Percentiles rank a stretch among this genome's conserved stretches.
These are phyloP conservation scores for Caenorhabditis elegans DNA, from an alignment of 1,140 invertebrate species.

Conservation along the genomic window DNA sequence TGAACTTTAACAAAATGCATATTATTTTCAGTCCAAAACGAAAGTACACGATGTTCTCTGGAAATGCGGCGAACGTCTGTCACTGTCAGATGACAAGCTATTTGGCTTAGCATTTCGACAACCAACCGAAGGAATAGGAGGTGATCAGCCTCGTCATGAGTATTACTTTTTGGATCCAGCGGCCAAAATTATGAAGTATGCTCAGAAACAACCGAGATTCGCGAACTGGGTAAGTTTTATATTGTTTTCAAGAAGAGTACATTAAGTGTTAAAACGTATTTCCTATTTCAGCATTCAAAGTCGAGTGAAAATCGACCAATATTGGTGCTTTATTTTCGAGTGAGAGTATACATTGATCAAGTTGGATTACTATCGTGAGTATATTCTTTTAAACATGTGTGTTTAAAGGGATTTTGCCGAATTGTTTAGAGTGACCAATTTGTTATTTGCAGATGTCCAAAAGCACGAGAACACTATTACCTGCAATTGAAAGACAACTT, in stretches of 20 bases:
- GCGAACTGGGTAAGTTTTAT: slow-evolving; percentile 81
- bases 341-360: slow-evolving; percentile 88
- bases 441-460: slow-evolving; percentile 72
- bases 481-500: slow-evolving; percentile 88
- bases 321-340: slow-evolving; percentile 84
- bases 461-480: slow-evolving; percentile 87
- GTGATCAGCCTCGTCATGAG: slow-evolving; percentile 72
- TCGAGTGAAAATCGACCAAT: slow-evolving; percentile 80
- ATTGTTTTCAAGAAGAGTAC: slow-evolving; percentile 40
- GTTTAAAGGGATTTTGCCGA: too few species aligned
- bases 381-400: too few species aligned
- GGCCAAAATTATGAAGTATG: slow-evolving; percentile 90
- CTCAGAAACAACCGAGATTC: slow-evolving; percentile 89
- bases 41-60: slow-evolving; percentile 80
- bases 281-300: slow-evolving; percentile 82
- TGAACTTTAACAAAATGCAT: background rate
- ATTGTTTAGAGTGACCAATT: too few species aligned
- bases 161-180: slow-evolving; percentile 89
- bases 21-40: slow-evolving; percentile 75
- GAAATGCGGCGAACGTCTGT: slow-evolving; percentile 79
- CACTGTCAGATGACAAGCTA: slow-evolving; percentile 79
- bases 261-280: too few species aligned
- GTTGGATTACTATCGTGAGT: slow-evolving; percentile 74
- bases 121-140: slow-evolving; percentile 66
- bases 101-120: slow-evolving; percentile 80